These are phyloP conservation scores for Ophioderma brevispina DNA, from an alignment of 35 echinoderm and acorn worm species.

Conservation along the genomic window DNA sequence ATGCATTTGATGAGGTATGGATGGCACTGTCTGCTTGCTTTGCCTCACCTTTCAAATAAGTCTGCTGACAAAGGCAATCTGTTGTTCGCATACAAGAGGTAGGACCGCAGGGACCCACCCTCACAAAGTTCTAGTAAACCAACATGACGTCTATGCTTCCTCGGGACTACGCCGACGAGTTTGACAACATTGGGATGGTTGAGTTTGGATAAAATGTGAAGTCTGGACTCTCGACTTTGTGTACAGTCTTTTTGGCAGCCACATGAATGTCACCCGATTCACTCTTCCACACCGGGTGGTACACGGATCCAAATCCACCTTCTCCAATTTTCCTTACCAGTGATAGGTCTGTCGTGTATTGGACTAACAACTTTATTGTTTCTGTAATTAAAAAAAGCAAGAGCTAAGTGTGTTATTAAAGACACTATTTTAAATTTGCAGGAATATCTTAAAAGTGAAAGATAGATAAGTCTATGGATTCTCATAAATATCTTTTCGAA, in stretches of 20 bases:
- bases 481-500: too few species aligned
- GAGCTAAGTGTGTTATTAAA: too few species aligned
- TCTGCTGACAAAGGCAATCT: neutral
- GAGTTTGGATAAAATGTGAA: neutral
- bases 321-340: neutral
- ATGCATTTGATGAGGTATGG: neutral
- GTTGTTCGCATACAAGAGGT: neutral
- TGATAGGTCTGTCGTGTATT: too few species aligned
- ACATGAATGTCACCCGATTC: neutral
- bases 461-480: too few species aligned
- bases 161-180: neutral
- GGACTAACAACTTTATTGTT: too few species aligned
- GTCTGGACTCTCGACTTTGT: neutral
- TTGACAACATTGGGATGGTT: neutral
- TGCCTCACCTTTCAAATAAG: neutral
- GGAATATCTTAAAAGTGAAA: too few species aligned
- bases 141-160: neutral
- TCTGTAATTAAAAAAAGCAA: too few species aligned
- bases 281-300: neutral
- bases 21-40: neutral
- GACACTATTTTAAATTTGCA: too few species aligned
- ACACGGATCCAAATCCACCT: neutral
- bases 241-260: neutral
- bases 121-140: neutral
- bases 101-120: neutral